Percentiles rank a stretch among this genome's conserved stretches.
phyloP scores from a whole-genome alignment of 2,888 invertebrate species.

The Eubasilissa splendida region DNA sequence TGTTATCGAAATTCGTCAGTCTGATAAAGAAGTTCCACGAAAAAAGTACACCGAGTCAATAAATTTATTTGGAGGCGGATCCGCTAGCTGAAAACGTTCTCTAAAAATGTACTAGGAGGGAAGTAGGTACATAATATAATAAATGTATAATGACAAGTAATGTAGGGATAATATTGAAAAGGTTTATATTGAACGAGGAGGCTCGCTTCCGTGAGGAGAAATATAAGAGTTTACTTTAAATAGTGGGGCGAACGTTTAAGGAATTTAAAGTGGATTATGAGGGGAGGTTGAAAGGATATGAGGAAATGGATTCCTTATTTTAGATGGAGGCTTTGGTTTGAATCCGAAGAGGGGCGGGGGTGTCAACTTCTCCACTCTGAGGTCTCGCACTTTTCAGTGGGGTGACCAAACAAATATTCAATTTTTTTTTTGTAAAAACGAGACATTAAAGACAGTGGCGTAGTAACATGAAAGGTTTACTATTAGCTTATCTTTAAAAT shows the following conservation, averaged over 20 bases:
- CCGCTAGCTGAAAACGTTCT: too few relatives aligned
- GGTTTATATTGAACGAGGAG: slow-evolving; percentile 13
- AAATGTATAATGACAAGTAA: background rate
- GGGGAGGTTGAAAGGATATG: slow-evolving; percentile 36
- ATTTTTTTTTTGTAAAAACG: background rate
- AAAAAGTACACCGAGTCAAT: too few relatives aligned
- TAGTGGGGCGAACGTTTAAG: slow-evolving; percentile 33
- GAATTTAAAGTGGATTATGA: slow-evolving; percentile 40
- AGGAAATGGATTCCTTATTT: slow-evolving; percentile 41
- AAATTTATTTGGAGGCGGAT: too few relatives aligned
- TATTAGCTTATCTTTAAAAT: too few relatives aligned
- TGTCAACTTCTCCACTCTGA: slow-evolving; percentile 26
- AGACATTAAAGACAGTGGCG: too few relatives aligned
- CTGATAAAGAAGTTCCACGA: too few relatives aligned
- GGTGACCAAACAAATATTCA: slow-evolving; percentile 6
- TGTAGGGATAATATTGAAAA: slow-evolving; percentile 12
- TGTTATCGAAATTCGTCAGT: too few relatives aligned
- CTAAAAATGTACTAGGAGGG: too few relatives aligned
- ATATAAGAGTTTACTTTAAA: slow-evolving; percentile 39
- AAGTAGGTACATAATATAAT: too few relatives aligned
- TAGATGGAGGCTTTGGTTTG: slow-evolving; percentile 31
- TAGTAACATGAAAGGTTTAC: too few relatives aligned
- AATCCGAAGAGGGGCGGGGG: slow-evolving; percentile 24
- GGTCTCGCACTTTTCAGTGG: slow-evolving; percentile 1
- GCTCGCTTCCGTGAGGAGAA: slow-evolving; percentile 23